Evolutionary conservation across 1,140 invertebrate species (phyloP), one percentile per base, ranked within the genome.

Genomic region (Ceratitis capitata): DNA sequence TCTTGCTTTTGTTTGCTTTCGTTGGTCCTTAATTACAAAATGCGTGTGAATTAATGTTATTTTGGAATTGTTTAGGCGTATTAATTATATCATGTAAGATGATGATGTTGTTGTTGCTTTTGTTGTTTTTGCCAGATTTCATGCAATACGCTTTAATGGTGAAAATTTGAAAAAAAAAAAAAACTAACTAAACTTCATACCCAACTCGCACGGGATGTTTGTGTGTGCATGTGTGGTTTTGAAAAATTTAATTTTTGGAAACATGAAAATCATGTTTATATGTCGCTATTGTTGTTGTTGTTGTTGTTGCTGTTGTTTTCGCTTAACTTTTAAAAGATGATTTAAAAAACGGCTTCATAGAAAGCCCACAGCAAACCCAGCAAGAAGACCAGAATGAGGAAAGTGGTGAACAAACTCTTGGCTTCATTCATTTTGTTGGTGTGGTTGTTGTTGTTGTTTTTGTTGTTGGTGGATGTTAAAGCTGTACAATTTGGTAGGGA

Each of bases 331-430:
- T 56, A 56, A 56, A 5, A 26, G 23, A 29, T 23, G 32, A 29
- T 84, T 88, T 89, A 91, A 87, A 91, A 91, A 82, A 88, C 89
- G 84, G 89, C 88, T 89, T 91, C 90, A 87, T 91, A 91, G 88
- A 91, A 89, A 86, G 89, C 88, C 74, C 88, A 91, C 86, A 91
- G 87, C 86, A 91, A 85, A 74, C 88, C 88, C 83, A 91, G 88
- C 86, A 91, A 85, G 42, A 91, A 88, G 85, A 88, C 89, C 87
- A 91, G 86, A 85, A 91, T 91, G 23, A 89, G 47, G 87, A 91
- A 91, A 87, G 89, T 91, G 89, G 90, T 91, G 87, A 91, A 87
- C 87, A 91, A 87, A 88, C 90, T 91, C 85, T 82, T 90, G 86
- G 89, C 89, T 83, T 91, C 90, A 91, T 89, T 91, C 90, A 91